Percentiles rank a stretch among this genome's conserved stretches.
Evolutionary conservation across 2,888 invertebrate genomes (phyloP).

Genomic region (Lordiphosa andalusiaca): DNA sequence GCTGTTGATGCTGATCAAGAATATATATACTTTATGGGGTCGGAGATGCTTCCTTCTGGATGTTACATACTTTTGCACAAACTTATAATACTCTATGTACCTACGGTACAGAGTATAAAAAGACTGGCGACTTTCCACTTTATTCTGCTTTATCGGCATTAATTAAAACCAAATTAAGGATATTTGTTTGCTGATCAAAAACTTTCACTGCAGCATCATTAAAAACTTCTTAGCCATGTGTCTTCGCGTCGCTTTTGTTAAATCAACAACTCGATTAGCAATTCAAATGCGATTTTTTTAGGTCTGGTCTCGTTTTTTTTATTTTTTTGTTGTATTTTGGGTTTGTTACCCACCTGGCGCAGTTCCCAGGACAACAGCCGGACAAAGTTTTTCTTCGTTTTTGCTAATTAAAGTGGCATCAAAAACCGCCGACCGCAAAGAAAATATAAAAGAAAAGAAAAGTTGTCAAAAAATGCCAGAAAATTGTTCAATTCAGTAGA

Average conservation of each 20-base stretch:
- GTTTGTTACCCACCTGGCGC: slow-evolving; percentile 45
- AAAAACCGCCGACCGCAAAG: slow-evolving; percentile 32
- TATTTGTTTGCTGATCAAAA: slow-evolving; percentile 29
- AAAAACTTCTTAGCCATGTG: slow-evolving; percentile 61
- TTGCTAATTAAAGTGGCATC: slow-evolving; percentile 63
- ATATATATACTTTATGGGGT: too few species aligned
- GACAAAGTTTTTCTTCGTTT: slow-evolving; percentile 26
- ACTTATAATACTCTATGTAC: too few species aligned
- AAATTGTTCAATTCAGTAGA: slow-evolving; percentile 24
- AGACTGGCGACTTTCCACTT: slow-evolving; percentile 2
- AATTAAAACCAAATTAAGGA: slow-evolving; percentile 65
- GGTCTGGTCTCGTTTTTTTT: neutral
- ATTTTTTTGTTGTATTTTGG: neutral
- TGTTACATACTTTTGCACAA: too few species aligned
- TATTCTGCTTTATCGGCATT: slow-evolving; percentile 46
- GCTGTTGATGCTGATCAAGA: too few species aligned
- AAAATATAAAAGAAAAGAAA: slow-evolving; percentile 26
- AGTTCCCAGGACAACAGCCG: slow-evolving; percentile 59
- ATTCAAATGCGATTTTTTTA: slow-evolving; percentile 50
- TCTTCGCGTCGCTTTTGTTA: slow-evolving; percentile 5
- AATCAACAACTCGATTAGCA: slow-evolving; percentile 62
- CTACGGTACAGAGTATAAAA: too few species aligned
- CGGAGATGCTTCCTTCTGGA: too few species aligned
- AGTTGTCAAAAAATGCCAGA: slow-evolving; percentile 20
- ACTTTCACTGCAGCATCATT: slow-evolving; percentile 59